These are phyloP conservation scores for Linnaemya vulpina DNA, from an alignment of 2,888 invertebrate species.

Conservation along the genomic window DNA sequence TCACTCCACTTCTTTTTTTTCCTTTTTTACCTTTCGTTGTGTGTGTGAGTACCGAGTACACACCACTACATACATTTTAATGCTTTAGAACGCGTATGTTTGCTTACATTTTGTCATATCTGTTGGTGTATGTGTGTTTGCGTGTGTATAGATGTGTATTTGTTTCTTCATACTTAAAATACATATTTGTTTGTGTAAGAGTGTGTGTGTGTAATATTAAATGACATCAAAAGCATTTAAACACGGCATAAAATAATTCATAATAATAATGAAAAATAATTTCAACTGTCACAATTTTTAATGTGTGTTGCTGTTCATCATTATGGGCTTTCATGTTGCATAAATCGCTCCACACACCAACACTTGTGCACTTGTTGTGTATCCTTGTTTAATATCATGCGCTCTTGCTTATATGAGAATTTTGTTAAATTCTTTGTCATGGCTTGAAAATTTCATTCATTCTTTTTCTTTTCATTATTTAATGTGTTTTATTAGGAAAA, in stretches of 20 bases:
- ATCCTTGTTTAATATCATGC: too few species aligned
- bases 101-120: constrained; percentile 30
- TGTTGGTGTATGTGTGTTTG: not conserved
- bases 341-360: not conserved
- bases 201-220: constrained; percentile 66
- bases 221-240: constrained; percentile 80
- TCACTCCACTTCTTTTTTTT: constrained; percentile 1
- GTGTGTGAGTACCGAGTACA: constrained; percentile 19
- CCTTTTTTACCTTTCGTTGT: constrained; percentile 4
- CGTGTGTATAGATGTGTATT: not conserved
- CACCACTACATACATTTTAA: constrained; percentile 13
- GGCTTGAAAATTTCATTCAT: too few species aligned
- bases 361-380: not conserved
- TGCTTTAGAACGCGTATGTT: not conserved
- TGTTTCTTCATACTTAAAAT: constrained; percentile 1
- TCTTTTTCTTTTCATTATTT: not conserved
- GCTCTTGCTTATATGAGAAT: not conserved
- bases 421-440: not conserved
- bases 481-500: not conserved
- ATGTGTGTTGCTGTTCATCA: constrained; percentile 67
- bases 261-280: constrained; percentile 76
- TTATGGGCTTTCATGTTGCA: constrained; percentile 7
- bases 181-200: constrained; percentile 47
- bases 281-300: constrained; percentile 76
- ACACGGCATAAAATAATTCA: constrained; percentile 82